These are phyloP conservation scores for Copidosoma floridanum DNA, from an alignment of 1,140 invertebrate species.

Conservation along the genomic window DNA sequence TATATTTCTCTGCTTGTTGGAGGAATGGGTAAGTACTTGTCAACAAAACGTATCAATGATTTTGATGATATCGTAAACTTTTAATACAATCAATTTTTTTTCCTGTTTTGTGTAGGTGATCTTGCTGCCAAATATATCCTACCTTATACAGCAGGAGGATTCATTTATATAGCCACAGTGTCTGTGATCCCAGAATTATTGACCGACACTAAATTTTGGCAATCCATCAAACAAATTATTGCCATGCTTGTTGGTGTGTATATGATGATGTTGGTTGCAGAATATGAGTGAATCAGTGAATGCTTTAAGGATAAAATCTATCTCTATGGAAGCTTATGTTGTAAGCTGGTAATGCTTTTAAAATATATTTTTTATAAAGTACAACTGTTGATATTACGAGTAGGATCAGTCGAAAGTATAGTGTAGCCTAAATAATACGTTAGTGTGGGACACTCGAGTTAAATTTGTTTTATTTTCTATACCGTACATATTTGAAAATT, in stretches of 20 bases:
- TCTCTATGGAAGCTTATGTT: neutral
- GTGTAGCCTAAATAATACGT: too few relatives aligned
- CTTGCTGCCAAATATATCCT: slow-evolving; percentile 82
- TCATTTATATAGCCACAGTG: slow-evolving; percentile 97
- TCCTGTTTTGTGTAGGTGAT: slow-evolving; percentile 56
- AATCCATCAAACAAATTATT: slow-evolving; percentile 82
- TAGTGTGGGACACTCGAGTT: too few relatives aligned
- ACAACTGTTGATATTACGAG: slow-evolving; percentile 5
- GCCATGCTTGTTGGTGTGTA: slow-evolving; percentile 81
- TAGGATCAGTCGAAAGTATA: slow-evolving; percentile 5
- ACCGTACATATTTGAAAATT: slow-evolving; percentile 7
- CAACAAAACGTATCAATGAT: too few relatives aligned
- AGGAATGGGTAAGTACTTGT: slow-evolving; percentile 60
- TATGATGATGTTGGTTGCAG: slow-evolving; percentile 90
- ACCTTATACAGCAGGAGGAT: slow-evolving; percentile 96
- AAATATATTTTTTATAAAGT: slow-evolving; percentile 9
- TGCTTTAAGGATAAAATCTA: neutral
- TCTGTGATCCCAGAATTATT: slow-evolving; percentile 94
- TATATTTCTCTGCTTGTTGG: slow-evolving; percentile 79
- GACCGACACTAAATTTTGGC: slow-evolving; percentile 78
- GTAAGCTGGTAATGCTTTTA: neutral
- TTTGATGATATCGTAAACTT: slow-evolving; percentile 1
- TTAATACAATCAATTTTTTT: slow-evolving; percentile 33
- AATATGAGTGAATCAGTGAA: slow-evolving; percentile 69
- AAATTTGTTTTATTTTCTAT: slow-evolving; percentile 16